phyloP scores from a whole-genome alignment of 2,888 invertebrate species.

The Brachypalpus laphriformis region DNA sequence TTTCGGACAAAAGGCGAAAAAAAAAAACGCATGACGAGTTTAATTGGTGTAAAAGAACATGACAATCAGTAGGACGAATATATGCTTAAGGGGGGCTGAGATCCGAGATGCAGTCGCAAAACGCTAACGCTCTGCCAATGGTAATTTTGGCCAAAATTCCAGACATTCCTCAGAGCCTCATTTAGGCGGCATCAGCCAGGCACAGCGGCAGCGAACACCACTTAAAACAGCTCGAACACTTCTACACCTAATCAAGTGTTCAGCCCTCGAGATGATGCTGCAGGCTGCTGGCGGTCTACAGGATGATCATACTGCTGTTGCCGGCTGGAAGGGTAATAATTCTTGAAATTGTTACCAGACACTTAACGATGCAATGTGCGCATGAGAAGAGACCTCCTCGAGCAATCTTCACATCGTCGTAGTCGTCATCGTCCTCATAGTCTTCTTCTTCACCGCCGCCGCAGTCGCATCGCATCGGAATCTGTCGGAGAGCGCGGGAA shows the following conservation, averaged over 20 bases:
- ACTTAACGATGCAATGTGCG: constrained; percentile 74
- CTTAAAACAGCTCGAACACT: constrained; percentile 72
- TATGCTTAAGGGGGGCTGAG: constrained; percentile 11
- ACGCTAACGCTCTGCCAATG: constrained; percentile 50
- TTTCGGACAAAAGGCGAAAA: constrained; percentile 53
- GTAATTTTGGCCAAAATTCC: constrained; percentile 70
- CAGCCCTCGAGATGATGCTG: constrained; percentile 70
- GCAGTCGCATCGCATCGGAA: constrained; percentile 60
- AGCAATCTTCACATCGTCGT: constrained; percentile 71
- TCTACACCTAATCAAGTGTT: constrained; percentile 74
- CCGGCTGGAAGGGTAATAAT: constrained; percentile 73
- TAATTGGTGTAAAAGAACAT: constrained; percentile 64
- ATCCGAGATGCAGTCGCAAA: neutral
- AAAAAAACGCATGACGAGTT: constrained; percentile 44
- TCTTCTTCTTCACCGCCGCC: constrained; percentile 10
- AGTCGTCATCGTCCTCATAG: constrained; percentile 12
- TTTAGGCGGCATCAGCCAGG: constrained; percentile 52
- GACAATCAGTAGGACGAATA: constrained; percentile 59
- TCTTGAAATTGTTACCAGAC: constrained; percentile 74
- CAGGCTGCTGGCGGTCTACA: constrained; percentile 64
- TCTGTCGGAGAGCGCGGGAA: constrained; percentile 37
- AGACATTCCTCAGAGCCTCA: constrained; percentile 62
- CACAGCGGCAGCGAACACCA: constrained; percentile 59
- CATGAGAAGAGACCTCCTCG: constrained; percentile 72
- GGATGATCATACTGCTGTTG: constrained; percentile 70